Conservation (phyloP, 2,113 vertebrate genomes). For the Ptychochromis oligacanthus region DNA sequence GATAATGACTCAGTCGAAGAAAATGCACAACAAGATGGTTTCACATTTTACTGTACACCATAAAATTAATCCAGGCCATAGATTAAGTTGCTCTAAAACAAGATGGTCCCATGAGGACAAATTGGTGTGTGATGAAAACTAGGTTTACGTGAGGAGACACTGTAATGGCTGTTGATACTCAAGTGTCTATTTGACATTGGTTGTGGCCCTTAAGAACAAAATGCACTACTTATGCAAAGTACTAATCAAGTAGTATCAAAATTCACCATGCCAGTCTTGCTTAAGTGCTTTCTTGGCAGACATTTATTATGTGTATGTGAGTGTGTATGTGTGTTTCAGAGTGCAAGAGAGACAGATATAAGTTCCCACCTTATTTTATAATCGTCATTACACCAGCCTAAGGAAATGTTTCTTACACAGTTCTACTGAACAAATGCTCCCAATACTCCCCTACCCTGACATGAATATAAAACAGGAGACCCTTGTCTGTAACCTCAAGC, state of each 20-base stretch:
- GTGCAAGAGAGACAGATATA: conserved; percentile 36
- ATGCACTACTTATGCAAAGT: conserved; percentile 62
- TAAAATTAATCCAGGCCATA: conserved; percentile 48
- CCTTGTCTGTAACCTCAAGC: conserved; percentile 59
- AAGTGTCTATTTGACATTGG: conserved; percentile 69
- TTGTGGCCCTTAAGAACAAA: conserved; percentile 56
- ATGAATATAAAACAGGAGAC: conserved; percentile 73
- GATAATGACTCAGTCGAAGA: conserved; percentile 57
- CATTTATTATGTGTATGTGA: conserved; percentile 23
- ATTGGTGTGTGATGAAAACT: conserved; percentile 48
- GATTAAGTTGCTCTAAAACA: conserved; percentile 47
- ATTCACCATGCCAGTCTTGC: conserved; percentile 65
- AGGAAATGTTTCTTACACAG: conserved; percentile 45
- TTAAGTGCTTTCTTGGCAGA: conserved; percentile 77
- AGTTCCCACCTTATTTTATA: conserved; percentile 59
- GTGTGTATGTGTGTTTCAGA: conserved; percentile 10
- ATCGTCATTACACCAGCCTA: conserved; percentile 36
- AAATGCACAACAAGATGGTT: conserved; percentile 39
- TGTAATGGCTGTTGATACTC: conserved; percentile 62
- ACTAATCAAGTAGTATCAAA: conserved; percentile 67
- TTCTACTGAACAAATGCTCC: conserved; percentile 49
- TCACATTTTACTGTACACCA: conserved; percentile 47
- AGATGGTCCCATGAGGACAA: conserved; percentile 33
- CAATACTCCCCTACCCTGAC: conserved; percentile 38
- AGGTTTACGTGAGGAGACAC: conserved; percentile 52